These are phyloP conservation scores for Drosophila tripunctata DNA, from an alignment of 2,888 invertebrate species.

Conservation along the genomic window DNA sequence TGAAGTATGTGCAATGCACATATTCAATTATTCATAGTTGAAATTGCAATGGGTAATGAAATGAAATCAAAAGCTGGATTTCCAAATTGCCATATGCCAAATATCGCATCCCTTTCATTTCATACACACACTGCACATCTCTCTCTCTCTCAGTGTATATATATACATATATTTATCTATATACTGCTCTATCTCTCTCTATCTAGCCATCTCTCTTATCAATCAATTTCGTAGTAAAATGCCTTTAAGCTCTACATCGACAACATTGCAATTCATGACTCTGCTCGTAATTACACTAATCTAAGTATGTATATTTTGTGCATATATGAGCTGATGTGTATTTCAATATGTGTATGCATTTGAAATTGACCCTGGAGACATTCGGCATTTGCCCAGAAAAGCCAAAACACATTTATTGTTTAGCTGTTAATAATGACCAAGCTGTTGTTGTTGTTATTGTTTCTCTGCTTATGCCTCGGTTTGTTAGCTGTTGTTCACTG, in stretches of 20 bases:
- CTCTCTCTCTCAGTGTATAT: not conserved
- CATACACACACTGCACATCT: not conserved
- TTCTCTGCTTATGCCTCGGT: conserved; percentile 26
- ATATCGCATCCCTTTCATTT: conserved; percentile 16
- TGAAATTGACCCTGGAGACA: conserved; percentile 75
- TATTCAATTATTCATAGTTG: conserved; percentile 74
- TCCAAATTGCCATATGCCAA: conserved; percentile 31
- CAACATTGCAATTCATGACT: conserved; percentile 55
- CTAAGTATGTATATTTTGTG: conserved; percentile 52
- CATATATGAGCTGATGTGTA: conserved; percentile 3
- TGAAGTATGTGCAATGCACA: conserved; percentile 70
- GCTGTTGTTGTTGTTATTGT: conserved; percentile 23
- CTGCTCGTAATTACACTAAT: conserved; percentile 70
- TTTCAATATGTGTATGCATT: conserved; percentile 48
- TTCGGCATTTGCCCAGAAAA: conserved; percentile 53
- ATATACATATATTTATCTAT: not conserved
- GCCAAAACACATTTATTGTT: conserved; percentile 64
- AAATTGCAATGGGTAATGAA: conserved; percentile 76
- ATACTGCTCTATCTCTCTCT: not conserved
- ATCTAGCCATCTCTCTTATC: conserved; percentile 6
- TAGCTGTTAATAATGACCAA: conserved; percentile 45
- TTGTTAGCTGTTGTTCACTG: conserved; percentile 44
- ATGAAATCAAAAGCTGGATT: conserved; percentile 72
- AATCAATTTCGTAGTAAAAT: conserved; percentile 52
- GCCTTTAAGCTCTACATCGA: conserved; percentile 67